Percentiles rank a stretch among this genome's conserved stretches.
These are phyloP conservation scores for Acleris cristana DNA, from an alignment of 2,888 invertebrate species.

Conservation along the genomic window DNA sequence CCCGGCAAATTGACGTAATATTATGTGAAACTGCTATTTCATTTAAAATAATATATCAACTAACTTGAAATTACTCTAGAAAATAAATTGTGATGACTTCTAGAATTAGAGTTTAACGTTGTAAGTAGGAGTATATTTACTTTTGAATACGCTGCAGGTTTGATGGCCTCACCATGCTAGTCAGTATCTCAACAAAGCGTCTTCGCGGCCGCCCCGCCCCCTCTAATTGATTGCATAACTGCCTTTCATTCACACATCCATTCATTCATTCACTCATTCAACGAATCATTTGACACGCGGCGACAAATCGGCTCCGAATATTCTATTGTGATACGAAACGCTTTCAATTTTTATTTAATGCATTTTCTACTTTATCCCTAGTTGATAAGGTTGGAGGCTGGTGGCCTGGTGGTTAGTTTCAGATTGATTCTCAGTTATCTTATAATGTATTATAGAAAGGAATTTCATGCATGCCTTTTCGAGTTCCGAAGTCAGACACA, in stretches of 20 bases:
- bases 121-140: constrained; percentile 19
- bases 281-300: constrained; percentile 70
- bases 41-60: too few species aligned
- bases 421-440: constrained; percentile 63
- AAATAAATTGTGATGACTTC: too few species aligned
- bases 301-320: constrained; percentile 70
- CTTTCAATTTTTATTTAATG: constrained; percentile 18
- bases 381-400: not conserved
- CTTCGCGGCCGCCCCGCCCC: constrained; percentile 59
- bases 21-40: too few species aligned
- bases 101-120: too few species aligned
- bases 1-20: too few species aligned
- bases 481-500: constrained; percentile 58
- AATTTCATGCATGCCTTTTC: constrained; percentile 75
- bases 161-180: constrained; percentile 49
- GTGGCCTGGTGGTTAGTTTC: not conserved
- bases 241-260: constrained; percentile 58
- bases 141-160: constrained; percentile 43
- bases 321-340: constrained; percentile 38
- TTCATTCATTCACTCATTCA: constrained; percentile 57
- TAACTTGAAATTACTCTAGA: too few species aligned
- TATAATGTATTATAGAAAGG: constrained; percentile 63
- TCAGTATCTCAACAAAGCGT: constrained; percentile 50
- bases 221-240: constrained; percentile 80
- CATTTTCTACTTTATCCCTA: constrained; percentile 11